Conservation (phyloP, 2,113 vertebrate species). For the Microtus oregoni region DNA sequence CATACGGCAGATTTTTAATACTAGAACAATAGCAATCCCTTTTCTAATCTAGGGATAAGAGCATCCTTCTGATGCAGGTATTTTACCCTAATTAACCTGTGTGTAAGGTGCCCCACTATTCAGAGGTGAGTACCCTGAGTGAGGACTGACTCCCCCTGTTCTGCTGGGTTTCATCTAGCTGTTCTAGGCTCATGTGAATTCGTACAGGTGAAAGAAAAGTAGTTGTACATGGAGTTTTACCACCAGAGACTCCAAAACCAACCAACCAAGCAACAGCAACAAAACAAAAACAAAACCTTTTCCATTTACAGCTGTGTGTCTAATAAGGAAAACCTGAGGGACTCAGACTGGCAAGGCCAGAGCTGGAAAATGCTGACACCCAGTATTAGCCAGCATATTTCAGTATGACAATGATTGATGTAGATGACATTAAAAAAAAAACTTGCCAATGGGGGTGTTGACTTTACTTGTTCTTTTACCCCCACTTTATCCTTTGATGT, state of each 20-base stretch:
- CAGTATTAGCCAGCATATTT: neutral
- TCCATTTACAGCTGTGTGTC: neutral
- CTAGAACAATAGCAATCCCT: neutral
- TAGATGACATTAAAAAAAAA: neutral
- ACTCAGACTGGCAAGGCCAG: neutral
- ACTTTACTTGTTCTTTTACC: neutral
- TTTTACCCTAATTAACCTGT: neutral
- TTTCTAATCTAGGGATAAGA: neutral
- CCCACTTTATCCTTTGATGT: neutral
- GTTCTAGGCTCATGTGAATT: neutral
- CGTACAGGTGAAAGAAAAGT: neutral
- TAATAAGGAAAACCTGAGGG: constrained; percentile 39
- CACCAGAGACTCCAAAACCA: neutral
- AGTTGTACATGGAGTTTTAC: constrained; percentile 19
- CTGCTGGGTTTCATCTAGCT: neutral
- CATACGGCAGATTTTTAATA: constrained; percentile 26
- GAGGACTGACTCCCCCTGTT: neutral
- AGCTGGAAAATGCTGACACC: neutral
- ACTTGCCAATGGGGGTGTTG: neutral
- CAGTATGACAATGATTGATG: neutral
- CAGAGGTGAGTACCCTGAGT: neutral
- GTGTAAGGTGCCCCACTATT: neutral
- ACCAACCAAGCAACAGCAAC: neutral
- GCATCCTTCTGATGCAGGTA: neutral
- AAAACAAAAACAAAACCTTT: neutral